Base-by-base conservation (phyloP, 2,888 invertebrate species). In the Phania funesta region DNA sequence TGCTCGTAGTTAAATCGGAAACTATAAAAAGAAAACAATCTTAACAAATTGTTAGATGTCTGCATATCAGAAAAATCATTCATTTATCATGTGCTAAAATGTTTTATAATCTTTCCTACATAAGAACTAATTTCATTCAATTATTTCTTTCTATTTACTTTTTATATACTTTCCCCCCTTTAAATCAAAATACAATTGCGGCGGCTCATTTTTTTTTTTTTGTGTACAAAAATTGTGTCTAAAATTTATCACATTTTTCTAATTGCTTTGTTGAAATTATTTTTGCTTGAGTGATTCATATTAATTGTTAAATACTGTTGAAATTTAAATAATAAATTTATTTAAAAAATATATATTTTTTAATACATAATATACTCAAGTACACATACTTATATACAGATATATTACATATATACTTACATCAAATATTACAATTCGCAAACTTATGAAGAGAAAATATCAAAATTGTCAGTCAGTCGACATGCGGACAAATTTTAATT, bases 211-310 rank as follows among this genome's bases (percentile, higher is more conserved):
- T 16, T 13, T 48, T 5, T 32, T 64, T 35, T 67, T 13, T 13
- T 6, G 38, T 20, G 11, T 41, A 9, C 13, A 48, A 20, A 32
- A 54, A 46, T 56, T 11, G 41, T 13, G 6, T 56, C 48, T 54
- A 41, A 78, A 64, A 67, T 67, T 44, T 54, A 62, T 60, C 41
- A 76, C 32, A 68, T 80, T 67, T 73, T 78, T 68, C 74, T 82
- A 82, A 82, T 82, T 78, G 64, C 58, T 82, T 74, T 78, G 82
- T 78, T 82, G 82, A 78, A 82, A 82, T 78, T 78, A 74, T 74
- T 74, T 82, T 74, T 74, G 78, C 77, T 76, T 76, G 46, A 77
- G 44, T 82, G 82, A 82, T 82, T 82, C 82, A 82, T 65, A 52
- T 75, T 78, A 82, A 82, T 78, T 74, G 74, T 82, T 62, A 71